Conservation (phyloP, 2,888 invertebrate genomes). For the Diadegma fenestrale region DNA sequence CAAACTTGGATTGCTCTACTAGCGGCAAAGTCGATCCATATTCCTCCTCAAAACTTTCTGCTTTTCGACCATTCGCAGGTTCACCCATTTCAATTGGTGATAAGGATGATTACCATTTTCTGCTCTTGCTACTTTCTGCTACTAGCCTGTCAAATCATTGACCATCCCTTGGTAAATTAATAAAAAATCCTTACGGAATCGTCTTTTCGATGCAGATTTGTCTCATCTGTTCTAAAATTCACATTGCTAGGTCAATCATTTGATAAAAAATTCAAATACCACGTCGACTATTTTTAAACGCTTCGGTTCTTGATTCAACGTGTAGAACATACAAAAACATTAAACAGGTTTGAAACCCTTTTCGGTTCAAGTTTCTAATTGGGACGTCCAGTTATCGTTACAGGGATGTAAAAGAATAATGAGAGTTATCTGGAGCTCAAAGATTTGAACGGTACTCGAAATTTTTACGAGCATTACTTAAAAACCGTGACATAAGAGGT, state of each 20-base stretch:
- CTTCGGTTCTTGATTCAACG: too few relatives aligned
- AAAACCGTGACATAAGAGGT: background rate
- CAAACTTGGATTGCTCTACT: background rate
- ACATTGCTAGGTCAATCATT: too few relatives aligned
- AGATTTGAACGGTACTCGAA: background rate
- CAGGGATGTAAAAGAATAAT: background rate
- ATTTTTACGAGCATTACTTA: background rate
- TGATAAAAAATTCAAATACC: too few relatives aligned
- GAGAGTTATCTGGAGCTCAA: background rate
- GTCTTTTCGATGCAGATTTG: background rate
- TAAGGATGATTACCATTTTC: background rate
- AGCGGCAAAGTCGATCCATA: background rate
- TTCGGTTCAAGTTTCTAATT: too few relatives aligned
- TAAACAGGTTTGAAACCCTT: too few relatives aligned
- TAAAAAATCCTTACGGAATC: background rate
- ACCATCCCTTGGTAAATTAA: background rate
- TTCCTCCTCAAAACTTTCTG: background rate
- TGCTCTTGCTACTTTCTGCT: background rate
- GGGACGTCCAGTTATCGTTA: too few relatives aligned
- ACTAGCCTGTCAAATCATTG: background rate
- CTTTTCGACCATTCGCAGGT: background rate
- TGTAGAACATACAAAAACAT: too few relatives aligned
- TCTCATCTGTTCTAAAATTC: too few relatives aligned
- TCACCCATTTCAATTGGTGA: background rate
- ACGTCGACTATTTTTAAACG: too few relatives aligned